Conservation (phyloP, 2,113 vertebrate species). For the Agelaius phoeniceus region DNA sequence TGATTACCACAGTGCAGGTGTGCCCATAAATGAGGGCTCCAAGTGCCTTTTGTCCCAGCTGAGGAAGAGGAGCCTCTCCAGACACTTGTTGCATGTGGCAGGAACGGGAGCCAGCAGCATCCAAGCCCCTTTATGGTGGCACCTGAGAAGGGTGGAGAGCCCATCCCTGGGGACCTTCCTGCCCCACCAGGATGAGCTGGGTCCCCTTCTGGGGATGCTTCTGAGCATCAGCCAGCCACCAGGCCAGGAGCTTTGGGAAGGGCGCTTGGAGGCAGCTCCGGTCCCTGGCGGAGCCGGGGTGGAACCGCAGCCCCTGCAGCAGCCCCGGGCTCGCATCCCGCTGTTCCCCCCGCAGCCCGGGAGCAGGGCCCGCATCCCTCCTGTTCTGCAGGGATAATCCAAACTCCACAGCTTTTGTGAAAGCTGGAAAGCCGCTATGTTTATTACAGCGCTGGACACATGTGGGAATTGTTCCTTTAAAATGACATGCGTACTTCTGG, state of each 20-base stretch:
- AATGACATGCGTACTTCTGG: too few species aligned
- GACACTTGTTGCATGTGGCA: rapidly evolving
- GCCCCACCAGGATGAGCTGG: not conserved
- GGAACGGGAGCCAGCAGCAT: not conserved
- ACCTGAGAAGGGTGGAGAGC: not conserved
- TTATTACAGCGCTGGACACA: too few species aligned
- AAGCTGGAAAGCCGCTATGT: too few species aligned
- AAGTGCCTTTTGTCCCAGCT: not conserved
- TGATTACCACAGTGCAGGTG: not conserved
- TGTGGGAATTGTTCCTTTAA: too few species aligned
- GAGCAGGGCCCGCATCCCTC: too few species aligned
- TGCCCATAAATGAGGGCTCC: not conserved
- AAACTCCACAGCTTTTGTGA: too few species aligned
- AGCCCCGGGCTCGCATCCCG: too few species aligned
- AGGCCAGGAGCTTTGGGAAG: rapidly evolving
- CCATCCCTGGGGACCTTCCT: not conserved
- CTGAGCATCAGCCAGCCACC: rapidly evolving
- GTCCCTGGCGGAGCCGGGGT: rapidly evolving
- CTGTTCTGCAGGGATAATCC: too few species aligned
- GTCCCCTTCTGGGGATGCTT: not conserved
- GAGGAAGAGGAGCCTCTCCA: not conserved
- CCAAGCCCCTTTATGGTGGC: not conserved
- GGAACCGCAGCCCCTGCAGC: rapidly evolving
- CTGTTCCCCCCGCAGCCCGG: too few species aligned
- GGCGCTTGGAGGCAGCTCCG: rapidly evolving